phyloP scores from a whole-genome alignment of 2,797 vertebrate species.

The Leptatherina wallacei region DNA sequence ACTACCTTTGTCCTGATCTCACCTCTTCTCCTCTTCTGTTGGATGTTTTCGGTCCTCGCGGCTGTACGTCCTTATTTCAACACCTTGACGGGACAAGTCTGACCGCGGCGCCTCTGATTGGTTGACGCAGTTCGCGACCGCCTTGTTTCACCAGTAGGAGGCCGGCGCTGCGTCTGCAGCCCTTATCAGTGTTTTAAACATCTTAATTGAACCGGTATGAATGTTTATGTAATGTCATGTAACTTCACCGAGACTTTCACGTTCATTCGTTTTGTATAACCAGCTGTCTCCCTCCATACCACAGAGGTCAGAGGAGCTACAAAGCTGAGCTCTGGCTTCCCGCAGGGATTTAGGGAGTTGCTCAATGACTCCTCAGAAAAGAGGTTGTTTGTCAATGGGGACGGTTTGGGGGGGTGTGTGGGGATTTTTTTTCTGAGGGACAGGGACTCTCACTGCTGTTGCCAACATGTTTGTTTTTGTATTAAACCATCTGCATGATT shows the following conservation, averaged over 20 bases:
- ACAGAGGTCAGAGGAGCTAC: constrained; percentile 38
- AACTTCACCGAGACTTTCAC: neutral
- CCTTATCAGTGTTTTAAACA: neutral
- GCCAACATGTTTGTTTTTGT: constrained; percentile 51
- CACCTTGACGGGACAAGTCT: neutral
- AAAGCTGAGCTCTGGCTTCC: constrained; percentile 35
- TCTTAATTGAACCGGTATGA: neutral
- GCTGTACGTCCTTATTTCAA: neutral
- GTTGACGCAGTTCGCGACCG: neutral
- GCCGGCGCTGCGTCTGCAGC: neutral
- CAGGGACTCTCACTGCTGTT: constrained; percentile 20
- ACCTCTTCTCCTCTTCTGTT: neutral
- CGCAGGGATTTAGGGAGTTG: constrained; percentile 33
- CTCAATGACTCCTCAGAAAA: constrained; percentile 50
- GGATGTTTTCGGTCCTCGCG: neutral
- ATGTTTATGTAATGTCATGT: neutral
- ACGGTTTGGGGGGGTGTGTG: constrained; percentile 18
- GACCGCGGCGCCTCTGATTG: neutral
- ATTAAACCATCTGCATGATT: constrained; percentile 35
- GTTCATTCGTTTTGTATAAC: constrained; percentile 31
- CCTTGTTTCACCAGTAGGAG: neutral
- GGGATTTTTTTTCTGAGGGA: constrained; percentile 44
- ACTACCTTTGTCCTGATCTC: neutral
- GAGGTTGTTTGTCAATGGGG: constrained; percentile 63
- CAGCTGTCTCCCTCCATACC: constrained; percentile 27